Conservation (phyloP, 2,113 vertebrate species). For the Tylochromis polylepis region DNA sequence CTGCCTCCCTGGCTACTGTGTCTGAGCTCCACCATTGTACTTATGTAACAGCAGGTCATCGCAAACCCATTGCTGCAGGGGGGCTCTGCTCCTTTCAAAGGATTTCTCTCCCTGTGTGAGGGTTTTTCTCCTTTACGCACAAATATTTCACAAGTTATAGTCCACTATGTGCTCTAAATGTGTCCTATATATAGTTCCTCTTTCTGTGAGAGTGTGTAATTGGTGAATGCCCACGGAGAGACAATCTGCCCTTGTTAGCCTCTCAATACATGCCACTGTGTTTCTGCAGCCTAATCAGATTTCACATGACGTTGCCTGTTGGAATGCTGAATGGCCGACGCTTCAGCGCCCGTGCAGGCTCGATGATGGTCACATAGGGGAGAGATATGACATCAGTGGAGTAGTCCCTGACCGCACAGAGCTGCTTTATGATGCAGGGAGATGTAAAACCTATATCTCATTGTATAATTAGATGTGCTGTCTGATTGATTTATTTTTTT, state of each 20-base stretch:
- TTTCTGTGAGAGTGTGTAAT: conserved; percentile 28
- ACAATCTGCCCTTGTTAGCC: conserved; percentile 66
- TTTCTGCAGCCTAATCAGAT: conserved; percentile 67
- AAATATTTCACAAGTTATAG: neutral
- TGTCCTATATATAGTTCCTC: neutral
- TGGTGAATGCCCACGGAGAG: conserved; percentile 26
- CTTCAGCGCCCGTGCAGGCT: neutral
- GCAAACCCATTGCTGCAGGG: conserved; percentile 22
- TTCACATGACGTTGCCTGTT: conserved; percentile 52
- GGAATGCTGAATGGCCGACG: conserved; percentile 30
- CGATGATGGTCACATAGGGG: conserved; percentile 25
- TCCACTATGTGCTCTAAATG: neutral
- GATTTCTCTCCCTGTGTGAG: neutral
- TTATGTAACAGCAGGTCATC: conserved; percentile 64
- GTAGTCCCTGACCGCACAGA: conserved; percentile 8
- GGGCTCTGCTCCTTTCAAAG: conserved; percentile 30
- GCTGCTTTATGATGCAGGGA: neutral
- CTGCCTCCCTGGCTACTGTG: conserved; percentile 4
- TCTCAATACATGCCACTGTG: conserved; percentile 63
- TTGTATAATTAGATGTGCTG: neutral
- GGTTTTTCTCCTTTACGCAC: neutral
- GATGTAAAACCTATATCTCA: neutral
- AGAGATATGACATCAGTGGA: conserved; percentile 35
- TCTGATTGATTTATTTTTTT: neutral
- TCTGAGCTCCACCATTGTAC: conserved; percentile 45